phyloP scores from a whole-genome alignment of 1,140 invertebrate species.

The Solenopsis fugax region DNA sequence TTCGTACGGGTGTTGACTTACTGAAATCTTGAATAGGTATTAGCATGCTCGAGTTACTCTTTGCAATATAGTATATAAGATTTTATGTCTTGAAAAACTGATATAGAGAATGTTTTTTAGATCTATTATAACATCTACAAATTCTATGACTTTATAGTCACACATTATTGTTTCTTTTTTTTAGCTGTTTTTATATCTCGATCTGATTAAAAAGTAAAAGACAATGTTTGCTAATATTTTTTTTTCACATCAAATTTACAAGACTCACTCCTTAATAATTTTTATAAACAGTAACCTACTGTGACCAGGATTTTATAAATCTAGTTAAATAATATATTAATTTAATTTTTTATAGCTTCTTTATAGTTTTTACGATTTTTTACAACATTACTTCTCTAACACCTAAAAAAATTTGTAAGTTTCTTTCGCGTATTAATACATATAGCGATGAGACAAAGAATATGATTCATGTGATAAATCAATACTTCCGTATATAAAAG shows the following conservation, averaged over 20 bases:
- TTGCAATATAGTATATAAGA: conserved; percentile 29
- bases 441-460: conserved; percentile 42
- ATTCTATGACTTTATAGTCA: neutral
- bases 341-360: neutral
- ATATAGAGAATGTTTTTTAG: neutral
- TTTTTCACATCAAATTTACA: neutral
- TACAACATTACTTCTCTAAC: neutral
- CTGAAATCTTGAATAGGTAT: conserved; percentile 44
- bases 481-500: conserved; percentile 39
- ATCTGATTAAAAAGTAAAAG: neutral
- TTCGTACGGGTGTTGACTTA: conserved; percentile 25
- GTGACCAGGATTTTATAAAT: conserved; percentile 1
- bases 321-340: conserved; percentile 53
- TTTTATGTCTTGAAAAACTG: neutral
- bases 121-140: neutral
- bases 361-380: conserved; percentile 16
- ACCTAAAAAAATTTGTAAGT: neutral
- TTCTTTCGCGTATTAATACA: conserved; percentile 13
- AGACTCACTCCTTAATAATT: neutral
- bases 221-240: neutral
- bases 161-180: no score
- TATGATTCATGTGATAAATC: no score
- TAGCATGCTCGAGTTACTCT: conserved; percentile 23
- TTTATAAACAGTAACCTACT: neutral
- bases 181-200: neutral